Conservation (phyloP, 1,140 invertebrate species). For the Neotoxoptera formosana region DNA sequence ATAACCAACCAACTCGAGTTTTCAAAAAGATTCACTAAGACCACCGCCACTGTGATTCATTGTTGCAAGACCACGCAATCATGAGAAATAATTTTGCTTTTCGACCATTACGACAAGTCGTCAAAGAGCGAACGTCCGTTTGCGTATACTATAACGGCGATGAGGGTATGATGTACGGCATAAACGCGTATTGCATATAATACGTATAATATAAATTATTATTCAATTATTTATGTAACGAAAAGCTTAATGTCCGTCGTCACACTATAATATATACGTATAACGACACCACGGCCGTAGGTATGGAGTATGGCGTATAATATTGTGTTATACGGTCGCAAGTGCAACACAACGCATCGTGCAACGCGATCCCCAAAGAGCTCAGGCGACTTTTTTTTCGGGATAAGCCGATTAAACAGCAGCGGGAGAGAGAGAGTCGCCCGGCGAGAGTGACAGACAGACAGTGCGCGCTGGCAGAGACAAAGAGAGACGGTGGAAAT, state of each 20-base stretch:
- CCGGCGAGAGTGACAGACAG: background rate
- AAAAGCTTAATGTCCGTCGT: background rate
- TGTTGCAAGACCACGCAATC: background rate
- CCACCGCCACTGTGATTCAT: background rate
- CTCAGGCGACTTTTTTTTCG: background rate
- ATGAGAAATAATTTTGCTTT: background rate
- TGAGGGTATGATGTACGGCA: background rate
- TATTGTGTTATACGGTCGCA: background rate
- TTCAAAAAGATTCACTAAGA: background rate
- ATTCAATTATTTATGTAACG: background rate
- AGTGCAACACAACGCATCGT: background rate
- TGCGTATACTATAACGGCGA: background rate
- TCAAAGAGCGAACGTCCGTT: background rate
- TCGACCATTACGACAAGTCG: too few relatives aligned
- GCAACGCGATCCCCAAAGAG: background rate
- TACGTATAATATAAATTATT: background rate
- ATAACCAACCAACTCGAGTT: background rate
- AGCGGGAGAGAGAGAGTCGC: too few relatives aligned
- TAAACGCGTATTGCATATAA: background rate
- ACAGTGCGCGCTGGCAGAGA: too few relatives aligned
- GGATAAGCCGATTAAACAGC: background rate
- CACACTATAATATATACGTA: too few relatives aligned
- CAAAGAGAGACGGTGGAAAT: background rate
- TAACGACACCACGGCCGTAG: background rate
- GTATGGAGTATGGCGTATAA: too few relatives aligned